Base-by-base conservation (phyloP, 1,140 invertebrate species). In the Zaprionus taronus region DNA sequence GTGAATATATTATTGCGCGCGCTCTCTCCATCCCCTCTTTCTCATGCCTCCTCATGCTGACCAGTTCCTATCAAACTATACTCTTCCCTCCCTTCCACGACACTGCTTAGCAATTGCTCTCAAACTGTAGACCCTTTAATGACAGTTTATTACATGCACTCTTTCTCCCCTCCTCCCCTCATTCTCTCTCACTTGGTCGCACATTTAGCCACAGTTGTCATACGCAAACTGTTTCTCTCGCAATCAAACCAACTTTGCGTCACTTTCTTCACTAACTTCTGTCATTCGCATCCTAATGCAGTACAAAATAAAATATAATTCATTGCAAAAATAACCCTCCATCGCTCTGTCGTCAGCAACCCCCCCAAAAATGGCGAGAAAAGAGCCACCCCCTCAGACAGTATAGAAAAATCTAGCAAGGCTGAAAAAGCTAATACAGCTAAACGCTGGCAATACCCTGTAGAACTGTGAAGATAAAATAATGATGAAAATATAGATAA, bases 241-340 rank as follows among this genome's bases (percentile, higher is more conserved):
- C 68, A 47, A 79, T 64, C 63, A 67, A 66, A 81, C 81, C 82
- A 90, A 85, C 73, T 82, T 78, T 68, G 80, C 77, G 69, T 80
- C 81, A 72, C 58, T 90, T 90, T 90, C 76, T 76, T 68, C 71
- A 70, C 80, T 57, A 77, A 81, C 70, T 74, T 55, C 49, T 79
- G 77, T 72, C 84, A 84, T 57, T 83, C 75, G 51, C 80, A 79
- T 72, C 75, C 66, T 81, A 79, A 72, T 75, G 76, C 66, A 64
- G 76, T 73, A 90, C 72, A 90, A 68, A 89, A 85, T 89, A 91
- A 68, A 78, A 77, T 72, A 90, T 91, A 85, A 77, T 90, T 85
- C 77, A 72, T 62, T 55, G 41, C 44, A 61, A 56, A 79, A 85
- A 85, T 75, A 90, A 90, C 85, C 85, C 85, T 76, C 85, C 34